Conservation (phyloP, 2,888 invertebrate genomes). For the Atethmia centrago region DNA sequence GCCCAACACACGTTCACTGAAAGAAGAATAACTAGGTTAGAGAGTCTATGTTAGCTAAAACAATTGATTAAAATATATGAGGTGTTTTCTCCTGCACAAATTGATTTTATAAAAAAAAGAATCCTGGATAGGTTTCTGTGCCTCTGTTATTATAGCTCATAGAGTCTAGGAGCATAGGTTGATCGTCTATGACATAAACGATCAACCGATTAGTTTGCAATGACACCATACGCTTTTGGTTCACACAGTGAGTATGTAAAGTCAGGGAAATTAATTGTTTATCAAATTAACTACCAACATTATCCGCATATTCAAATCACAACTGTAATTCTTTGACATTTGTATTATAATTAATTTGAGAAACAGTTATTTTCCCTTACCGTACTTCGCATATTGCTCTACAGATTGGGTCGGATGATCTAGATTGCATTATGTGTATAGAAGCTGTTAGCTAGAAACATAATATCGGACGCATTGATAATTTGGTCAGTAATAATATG, state of each 20-base stretch:
- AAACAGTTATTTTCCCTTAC: background rate
- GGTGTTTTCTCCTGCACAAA: background rate
- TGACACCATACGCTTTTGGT: background rate
- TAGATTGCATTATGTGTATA: background rate
- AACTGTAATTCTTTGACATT: background rate
- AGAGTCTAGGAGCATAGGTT: too few relatives aligned
- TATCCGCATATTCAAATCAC: background rate
- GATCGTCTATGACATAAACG: too few relatives aligned
- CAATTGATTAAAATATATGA: background rate
- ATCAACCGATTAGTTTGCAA: background rate
- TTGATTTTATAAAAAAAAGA: background rate
- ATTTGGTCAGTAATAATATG: background rate
- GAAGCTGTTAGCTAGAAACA: background rate
- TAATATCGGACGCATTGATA: background rate
- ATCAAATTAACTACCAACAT: too few relatives aligned
- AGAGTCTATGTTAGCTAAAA: background rate
- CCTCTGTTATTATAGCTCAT: background rate
- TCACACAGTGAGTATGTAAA: background rate
- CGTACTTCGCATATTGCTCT: background rate
- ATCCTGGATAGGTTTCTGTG: constrained; percentile 1
- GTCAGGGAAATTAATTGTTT: too few relatives aligned
- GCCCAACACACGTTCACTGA: constrained; percentile 94
- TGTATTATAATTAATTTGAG: background rate
- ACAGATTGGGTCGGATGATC: background rate
- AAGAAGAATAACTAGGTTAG: constrained; percentile 23